Percentiles rank a stretch among this genome's conserved stretches.
Evolutionary conservation across 2,797 vertebrate species (phyloP).

Genomic region (Sebastes steindachneri): DNA sequence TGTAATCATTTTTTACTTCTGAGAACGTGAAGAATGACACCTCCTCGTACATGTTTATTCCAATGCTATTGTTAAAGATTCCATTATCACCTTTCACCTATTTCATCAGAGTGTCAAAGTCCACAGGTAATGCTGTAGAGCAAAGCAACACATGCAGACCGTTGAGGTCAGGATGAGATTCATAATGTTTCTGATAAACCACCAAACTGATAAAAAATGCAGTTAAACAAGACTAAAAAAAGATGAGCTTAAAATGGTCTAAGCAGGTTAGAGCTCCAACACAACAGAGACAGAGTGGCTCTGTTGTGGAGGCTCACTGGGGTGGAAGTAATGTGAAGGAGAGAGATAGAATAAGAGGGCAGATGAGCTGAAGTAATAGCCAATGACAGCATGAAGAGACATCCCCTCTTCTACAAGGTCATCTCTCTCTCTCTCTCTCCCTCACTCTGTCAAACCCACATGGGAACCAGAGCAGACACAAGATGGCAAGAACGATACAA

Average conservation of each 20-base stretch:
- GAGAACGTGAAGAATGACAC: neutral
- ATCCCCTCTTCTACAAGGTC: conserved; percentile 55
- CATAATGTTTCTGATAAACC: neutral
- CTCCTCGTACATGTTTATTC: neutral
- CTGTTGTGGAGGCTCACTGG: conserved; percentile 47
- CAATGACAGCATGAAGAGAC: conserved; percentile 65
- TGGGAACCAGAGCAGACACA: conserved; percentile 28
- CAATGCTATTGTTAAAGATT: neutral
- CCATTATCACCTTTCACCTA: neutral
- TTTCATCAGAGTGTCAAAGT: neutral
- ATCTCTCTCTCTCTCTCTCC: conserved; percentile 15
- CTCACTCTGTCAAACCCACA: conserved; percentile 19
- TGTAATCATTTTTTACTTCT: neutral
- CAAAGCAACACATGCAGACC: neutral
- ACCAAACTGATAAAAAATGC: neutral
- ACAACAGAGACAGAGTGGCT: conserved; percentile 19
- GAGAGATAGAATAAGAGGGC: conserved; percentile 48
- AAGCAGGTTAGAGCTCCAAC: neutral
- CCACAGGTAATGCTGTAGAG: neutral
- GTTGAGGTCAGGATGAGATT: neutral
- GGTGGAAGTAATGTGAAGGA: conserved; percentile 49
- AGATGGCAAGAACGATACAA: neutral
- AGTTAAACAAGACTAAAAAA: neutral
- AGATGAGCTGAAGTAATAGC: conserved; percentile 68
- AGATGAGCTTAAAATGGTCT: neutral